Conservation (phyloP, 1,140 invertebrate species). For the Ridgeia piscesae region DNA sequence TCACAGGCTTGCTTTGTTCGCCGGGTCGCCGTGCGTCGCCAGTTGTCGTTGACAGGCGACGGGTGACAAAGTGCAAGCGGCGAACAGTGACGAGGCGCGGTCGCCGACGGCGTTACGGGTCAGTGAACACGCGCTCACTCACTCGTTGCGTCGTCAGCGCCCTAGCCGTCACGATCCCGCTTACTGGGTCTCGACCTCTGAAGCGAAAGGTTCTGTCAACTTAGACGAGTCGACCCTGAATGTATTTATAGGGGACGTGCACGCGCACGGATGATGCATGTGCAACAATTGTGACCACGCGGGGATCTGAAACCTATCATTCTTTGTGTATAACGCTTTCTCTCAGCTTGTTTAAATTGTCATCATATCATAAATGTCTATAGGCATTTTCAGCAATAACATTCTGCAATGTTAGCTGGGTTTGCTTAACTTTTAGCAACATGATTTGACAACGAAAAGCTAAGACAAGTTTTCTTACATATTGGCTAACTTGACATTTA, state of each 20-base stretch:
- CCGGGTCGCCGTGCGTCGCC: background rate
- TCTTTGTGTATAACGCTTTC: background rate
- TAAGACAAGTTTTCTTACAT: too few relatives aligned
- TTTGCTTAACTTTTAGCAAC: background rate
- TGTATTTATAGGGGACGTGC: background rate
- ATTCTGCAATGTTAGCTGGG: too few relatives aligned
- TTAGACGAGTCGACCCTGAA: background rate
- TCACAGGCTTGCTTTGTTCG: background rate
- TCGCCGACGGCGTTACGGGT: background rate
- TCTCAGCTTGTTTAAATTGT: background rate
- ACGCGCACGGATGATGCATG: background rate
- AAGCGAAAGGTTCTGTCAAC: background rate
- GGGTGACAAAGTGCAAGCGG: background rate
- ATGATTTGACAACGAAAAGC: too few relatives aligned
- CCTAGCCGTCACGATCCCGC: background rate
- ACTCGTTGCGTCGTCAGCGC: background rate
- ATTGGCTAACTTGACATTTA: background rate
- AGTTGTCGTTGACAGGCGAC: background rate
- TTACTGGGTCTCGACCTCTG: background rate
- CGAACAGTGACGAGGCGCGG: background rate
- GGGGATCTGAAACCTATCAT: background rate
- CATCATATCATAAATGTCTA: too few relatives aligned
- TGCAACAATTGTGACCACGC: background rate
- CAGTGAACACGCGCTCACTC: background rate
- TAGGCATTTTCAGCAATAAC: too few relatives aligned